A percentile compares a stretch with the other conserved stretches of the same genome.
These are phyloP conservation scores for Galerucella calmariensis DNA, from an alignment of 2,888 invertebrate species.

Conservation along the genomic window DNA sequence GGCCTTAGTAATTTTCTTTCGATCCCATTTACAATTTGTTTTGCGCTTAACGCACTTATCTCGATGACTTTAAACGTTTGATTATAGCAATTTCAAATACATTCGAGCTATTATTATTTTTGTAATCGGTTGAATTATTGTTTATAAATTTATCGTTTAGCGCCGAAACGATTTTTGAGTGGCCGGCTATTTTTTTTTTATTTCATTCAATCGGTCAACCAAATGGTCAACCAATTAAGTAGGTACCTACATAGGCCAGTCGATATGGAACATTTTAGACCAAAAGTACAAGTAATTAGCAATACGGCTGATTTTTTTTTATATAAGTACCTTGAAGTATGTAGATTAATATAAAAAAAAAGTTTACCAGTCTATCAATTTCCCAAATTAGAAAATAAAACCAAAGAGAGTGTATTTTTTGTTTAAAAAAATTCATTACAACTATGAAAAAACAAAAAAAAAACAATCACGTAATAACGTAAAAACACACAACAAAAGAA, in stretches of 20 bases:
- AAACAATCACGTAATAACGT: no score
- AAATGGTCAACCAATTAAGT: constrained; percentile 29
- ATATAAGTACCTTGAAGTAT: no score
- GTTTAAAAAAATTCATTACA: neutral
- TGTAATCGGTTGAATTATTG: constrained; percentile 62
- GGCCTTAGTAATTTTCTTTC: constrained; percentile 60
- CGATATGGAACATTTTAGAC: no score
- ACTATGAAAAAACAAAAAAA: no score
- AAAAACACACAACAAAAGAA: constrained; percentile 28
- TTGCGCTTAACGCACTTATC: constrained; percentile 63
- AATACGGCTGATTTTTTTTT: no score
- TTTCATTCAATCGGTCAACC: constrained; percentile 26
- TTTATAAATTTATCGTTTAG: constrained; percentile 64
- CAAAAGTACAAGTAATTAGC: no score
- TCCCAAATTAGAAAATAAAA: no score
- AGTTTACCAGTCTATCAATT: no score
- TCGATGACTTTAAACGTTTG: constrained; percentile 63
- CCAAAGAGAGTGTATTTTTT: no score
- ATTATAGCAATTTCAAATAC: constrained; percentile 66
- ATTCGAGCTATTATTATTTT: constrained; percentile 64
- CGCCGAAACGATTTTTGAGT: constrained; percentile 48
- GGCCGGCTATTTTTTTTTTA: constrained; percentile 21
- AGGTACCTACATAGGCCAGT: no score
- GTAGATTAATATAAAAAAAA: no score
- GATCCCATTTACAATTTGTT: constrained; percentile 65